Conservation (phyloP, 2,113 vertebrate genomes). For the Rousettus leschenaultii region DNA sequence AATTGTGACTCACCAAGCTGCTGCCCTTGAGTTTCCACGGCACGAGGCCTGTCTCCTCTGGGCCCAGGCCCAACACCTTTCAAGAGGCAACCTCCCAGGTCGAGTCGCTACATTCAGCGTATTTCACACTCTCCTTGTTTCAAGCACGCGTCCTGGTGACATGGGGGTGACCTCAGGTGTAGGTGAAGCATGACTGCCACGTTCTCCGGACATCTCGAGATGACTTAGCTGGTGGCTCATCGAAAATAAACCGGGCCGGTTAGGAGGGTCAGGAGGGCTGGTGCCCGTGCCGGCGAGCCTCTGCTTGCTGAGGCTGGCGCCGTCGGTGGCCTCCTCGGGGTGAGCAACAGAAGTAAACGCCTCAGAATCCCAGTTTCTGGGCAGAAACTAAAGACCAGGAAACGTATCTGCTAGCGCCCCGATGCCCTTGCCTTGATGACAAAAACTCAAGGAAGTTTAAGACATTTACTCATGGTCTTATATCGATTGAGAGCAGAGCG, state of each 20-base stretch:
- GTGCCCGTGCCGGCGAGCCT: not conserved
- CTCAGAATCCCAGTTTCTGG: not conserved
- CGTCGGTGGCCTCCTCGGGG: not conserved
- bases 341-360: not conserved
- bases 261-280: not conserved
- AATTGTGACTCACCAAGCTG: not conserved
- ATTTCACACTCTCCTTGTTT: not conserved
- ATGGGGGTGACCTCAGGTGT: not conserved
- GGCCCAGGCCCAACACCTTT: no score
- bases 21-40: not conserved
- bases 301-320: not conserved
- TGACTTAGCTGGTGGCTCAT: not conserved
- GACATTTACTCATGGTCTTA: accelerated
- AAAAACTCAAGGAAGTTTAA: not conserved
- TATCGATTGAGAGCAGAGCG: not conserved
- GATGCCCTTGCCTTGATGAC: not conserved
- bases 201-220: not conserved
- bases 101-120: not conserved
- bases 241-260: not conserved
- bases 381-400: not conserved
- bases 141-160: not conserved
- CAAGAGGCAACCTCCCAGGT: accelerated
- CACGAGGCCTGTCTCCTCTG: not conserved
- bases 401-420: accelerated
- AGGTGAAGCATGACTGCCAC: not conserved